Percentiles rank a stretch among this genome's conserved stretches.
Evolutionary conservation across 2,888 invertebrate genomes (phyloP).

Genomic region (Rhamnusium bicolor): DNA sequence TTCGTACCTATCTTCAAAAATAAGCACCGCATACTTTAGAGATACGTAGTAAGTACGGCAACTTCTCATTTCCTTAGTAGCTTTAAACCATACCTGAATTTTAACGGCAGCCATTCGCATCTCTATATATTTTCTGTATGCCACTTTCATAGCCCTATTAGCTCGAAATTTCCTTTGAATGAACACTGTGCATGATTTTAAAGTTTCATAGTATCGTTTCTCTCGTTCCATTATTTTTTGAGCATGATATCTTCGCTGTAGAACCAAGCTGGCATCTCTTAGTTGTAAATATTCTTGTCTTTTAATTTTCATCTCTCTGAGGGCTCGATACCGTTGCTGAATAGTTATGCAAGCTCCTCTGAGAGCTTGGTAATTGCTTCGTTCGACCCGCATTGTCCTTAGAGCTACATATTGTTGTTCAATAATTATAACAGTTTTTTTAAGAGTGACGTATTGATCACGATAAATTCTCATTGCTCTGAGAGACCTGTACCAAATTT

Average conservation of each 20-base stretch:
- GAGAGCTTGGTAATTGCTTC: slow-evolving; percentile 33
- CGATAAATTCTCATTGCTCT: background rate
- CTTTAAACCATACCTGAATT: slow-evolving; percentile 61
- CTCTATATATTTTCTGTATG: slow-evolving; percentile 66
- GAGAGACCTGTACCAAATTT: slow-evolving; percentile 70
- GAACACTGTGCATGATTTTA: slow-evolving; percentile 56
- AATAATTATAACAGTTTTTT: slow-evolving; percentile 46
- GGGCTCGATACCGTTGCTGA: slow-evolving; percentile 73
- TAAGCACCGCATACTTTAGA: slow-evolving; percentile 40
- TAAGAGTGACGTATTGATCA: slow-evolving; percentile 3
- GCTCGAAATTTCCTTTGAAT: slow-evolving; percentile 73
- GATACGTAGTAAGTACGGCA: slow-evolving; percentile 41
- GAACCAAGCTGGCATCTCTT: slow-evolving; percentile 63
- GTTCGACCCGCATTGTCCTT: slow-evolving; percentile 47
- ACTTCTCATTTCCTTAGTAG: slow-evolving; percentile 42
- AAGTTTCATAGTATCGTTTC: slow-evolving; percentile 51
- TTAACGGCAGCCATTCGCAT: slow-evolving; percentile 63
- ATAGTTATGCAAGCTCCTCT: slow-evolving; percentile 69
- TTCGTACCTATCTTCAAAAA: slow-evolving; percentile 35
- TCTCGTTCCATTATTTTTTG: slow-evolving; percentile 60
- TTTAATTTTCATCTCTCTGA: slow-evolving; percentile 58
- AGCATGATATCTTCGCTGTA: slow-evolving; percentile 72
- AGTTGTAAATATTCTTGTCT: slow-evolving; percentile 62
- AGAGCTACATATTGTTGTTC: slow-evolving; percentile 54
- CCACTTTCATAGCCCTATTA: slow-evolving; percentile 61